phyloP scores from a whole-genome alignment of 1,140 invertebrate genomes.

The Drosophila truncata region DNA sequence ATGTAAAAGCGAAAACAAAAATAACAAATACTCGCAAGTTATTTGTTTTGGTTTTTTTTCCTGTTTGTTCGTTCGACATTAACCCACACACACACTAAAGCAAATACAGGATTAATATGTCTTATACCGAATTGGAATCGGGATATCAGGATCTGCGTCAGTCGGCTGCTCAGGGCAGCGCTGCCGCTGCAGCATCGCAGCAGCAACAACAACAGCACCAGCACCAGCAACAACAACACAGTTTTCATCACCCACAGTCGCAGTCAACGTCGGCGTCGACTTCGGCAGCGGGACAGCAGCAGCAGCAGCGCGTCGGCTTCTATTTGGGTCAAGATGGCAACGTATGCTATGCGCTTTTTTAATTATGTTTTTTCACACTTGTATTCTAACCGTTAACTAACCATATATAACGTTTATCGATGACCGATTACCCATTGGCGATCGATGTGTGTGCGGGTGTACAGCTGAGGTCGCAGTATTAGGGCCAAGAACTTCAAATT shows the following conservation, averaged over 20 bases:
- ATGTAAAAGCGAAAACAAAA: constrained; percentile 20
- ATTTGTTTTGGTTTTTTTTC: constrained; percentile 11
- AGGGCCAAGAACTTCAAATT: background rate
- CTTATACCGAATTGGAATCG: constrained; percentile 95
- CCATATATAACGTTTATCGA: background rate
- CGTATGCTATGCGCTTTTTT: constrained; percentile 74
- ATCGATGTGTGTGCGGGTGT: background rate
- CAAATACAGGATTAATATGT: constrained; percentile 86
- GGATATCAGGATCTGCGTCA: constrained; percentile 93
- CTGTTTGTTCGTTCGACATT: background rate
- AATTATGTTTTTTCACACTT: constrained; percentile 4
- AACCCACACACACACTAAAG: constrained; percentile 24
- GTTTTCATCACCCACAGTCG: constrained; percentile 65
- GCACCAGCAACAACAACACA: constrained; percentile 82
- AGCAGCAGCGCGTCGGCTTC: constrained; percentile 87
- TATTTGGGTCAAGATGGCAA: constrained; percentile 89
- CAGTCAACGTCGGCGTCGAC: constrained; percentile 85
- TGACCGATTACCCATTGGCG: background rate
- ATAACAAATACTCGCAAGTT: constrained; percentile 11
- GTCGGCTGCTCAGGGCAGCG: constrained; percentile 75
- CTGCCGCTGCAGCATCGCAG: constrained; percentile 34
- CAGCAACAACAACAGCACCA: constrained; percentile 44
- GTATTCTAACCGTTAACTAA: constrained; percentile 11
- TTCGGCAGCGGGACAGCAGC: constrained; percentile 88
- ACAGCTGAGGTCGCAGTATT: constrained; percentile 1